These are phyloP conservation scores for Mnemiopsis leidyi DNA, from an alignment of 37 sponge, comb jelly and placozoan genomes.

Conservation along the genomic window DNA sequence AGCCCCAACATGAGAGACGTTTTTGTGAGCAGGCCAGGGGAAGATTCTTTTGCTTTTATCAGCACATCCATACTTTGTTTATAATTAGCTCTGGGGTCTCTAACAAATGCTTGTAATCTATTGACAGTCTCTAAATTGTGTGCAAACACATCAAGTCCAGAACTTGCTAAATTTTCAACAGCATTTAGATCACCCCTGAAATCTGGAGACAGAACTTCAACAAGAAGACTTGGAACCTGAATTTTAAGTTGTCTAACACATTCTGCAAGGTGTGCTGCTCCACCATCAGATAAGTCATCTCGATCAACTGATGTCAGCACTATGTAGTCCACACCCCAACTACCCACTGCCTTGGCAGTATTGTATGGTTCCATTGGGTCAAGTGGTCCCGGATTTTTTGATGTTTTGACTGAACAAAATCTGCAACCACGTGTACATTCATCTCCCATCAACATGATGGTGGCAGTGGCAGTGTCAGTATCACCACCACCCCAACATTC, in stretches of 20 bases:
- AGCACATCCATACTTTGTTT: slow-evolving; percentile 87
- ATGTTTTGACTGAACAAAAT: slow-evolving; percentile 98
- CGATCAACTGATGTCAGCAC: slow-evolving; percentile 99
- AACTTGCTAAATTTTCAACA: slow-evolving; percentile 73
- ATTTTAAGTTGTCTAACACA: slow-evolving; percentile 87
- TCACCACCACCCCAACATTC: slow-evolving; percentile 99
- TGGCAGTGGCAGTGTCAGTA: slow-evolving; percentile 87
- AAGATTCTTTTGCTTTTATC: slow-evolving; percentile 78
- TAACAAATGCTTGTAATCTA: slow-evolving; percentile 89
- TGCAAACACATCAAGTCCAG: slow-evolving; percentile 97
- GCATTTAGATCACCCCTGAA: slow-evolving; percentile 81
- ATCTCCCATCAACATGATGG: slow-evolving; percentile 97
- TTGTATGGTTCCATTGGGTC: slow-evolving; percentile 94
- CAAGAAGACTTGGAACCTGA: slow-evolving; percentile 75
- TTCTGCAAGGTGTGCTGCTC: slow-evolving; percentile 88
- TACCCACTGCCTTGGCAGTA: slow-evolving; percentile 78
- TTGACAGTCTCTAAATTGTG: slow-evolving; percentile 98
- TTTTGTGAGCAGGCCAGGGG: slow-evolving; percentile 85
- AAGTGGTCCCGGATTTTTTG: slow-evolving; percentile 86
- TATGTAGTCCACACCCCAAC: slow-evolving; percentile 93
- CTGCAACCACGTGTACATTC: slow-evolving; percentile 97
- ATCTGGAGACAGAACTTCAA: slow-evolving; percentile 95
- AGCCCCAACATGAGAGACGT: slow-evolving; percentile 99
- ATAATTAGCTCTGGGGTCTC: slow-evolving; percentile 97
- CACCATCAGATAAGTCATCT: slow-evolving; percentile 93